A percentile compares a stretch with the other conserved stretches of the same genome.
Conservation (phyloP, 1,140 invertebrate genomes). For the Drosophila kurseongensis region DNA sequence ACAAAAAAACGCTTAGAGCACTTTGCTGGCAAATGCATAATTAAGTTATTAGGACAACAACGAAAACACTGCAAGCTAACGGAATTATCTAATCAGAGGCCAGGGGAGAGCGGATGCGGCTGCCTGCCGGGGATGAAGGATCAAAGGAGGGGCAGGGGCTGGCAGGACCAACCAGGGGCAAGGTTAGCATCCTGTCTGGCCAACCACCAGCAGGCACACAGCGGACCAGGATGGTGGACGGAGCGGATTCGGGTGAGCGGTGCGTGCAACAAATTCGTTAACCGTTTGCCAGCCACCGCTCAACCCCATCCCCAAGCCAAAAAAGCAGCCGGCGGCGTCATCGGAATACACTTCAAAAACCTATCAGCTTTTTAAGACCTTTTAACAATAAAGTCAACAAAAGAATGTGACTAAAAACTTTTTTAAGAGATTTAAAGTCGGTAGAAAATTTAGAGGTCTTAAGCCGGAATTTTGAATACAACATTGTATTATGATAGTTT, state of each 20-base stretch:
- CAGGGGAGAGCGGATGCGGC: constrained; percentile 33
- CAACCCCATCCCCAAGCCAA: not conserved
- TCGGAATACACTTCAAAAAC: constrained; percentile 11
- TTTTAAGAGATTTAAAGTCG: too few relatives aligned
- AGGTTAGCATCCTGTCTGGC: constrained; percentile 54
- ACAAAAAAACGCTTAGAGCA: constrained; percentile 58
- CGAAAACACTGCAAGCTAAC: constrained; percentile 64
- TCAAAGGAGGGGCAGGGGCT: not conserved
- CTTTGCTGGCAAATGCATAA: constrained; percentile 72
- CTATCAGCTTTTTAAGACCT: too few relatives aligned
- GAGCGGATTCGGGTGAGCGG: constrained; percentile 16
- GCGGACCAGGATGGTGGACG: constrained; percentile 4
- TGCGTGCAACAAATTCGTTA: constrained; percentile 68
- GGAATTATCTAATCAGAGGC: constrained; percentile 66
- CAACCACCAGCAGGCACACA: constrained; percentile 62
- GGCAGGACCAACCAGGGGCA: constrained; percentile 66
- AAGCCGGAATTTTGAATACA: too few relatives aligned
- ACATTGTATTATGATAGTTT: too few relatives aligned
- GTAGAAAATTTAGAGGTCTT: too few relatives aligned
- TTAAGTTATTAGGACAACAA: constrained; percentile 73
- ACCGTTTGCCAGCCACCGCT: constrained; percentile 22
- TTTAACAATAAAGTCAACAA: too few relatives aligned
- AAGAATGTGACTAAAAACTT: too few relatives aligned
- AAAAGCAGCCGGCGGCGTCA: constrained; percentile 3
- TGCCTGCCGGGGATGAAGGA: constrained; percentile 20